Base-by-base conservation (phyloP, 2,113 vertebrate species). In the Cyanoderma ruficeps region DNA sequence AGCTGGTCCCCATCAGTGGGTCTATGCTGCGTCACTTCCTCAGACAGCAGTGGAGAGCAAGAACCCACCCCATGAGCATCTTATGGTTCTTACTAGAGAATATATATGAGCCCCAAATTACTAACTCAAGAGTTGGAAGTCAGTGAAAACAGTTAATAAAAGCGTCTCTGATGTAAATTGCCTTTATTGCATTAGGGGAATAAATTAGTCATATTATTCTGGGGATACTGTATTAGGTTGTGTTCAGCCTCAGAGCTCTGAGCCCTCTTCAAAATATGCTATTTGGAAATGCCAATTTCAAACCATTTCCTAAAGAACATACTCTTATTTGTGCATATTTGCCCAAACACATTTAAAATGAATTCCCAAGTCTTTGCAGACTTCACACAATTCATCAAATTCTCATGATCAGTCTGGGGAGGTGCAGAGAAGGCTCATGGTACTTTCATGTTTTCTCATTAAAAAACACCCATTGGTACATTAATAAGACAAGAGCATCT, bases 401-500 rank as follows among this genome's bases (percentile, higher is more conserved):
- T 95, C 96, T 94, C 92, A 91, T 78, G 82, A 94, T 93, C 83
- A 78, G 92, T 88, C 90, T 96, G 83, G 92, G 82, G 85, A 91
- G 41, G 52, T 33, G 4, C 68, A 86, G 85, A 86, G 76, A 77
- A 94, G n/a, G 68, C 83, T 89, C 37, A 44, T 71, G 60, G 60
- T 83, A 92, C 88, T 96, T 95, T 97, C 90, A 96, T 95, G 94
- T 96, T 95, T 96, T 95, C 94, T 96, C 85, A 96, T 96, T 95
- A 96, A 96, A 95, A 96, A 96, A 92, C 90, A 97, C 83, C 93
- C 93, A 78, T 96, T 94, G 95, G 75, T 96, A 94, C 92, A 96
- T 96, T 96, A 96, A 96, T 97, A 97, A 96, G 95, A 97, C 95
- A 96, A 96, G 83, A 97, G 71, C 76, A 92, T 88, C 95, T 89